Evolutionary conservation across 1,140 invertebrate genomes (phyloP), one percentile per base, ranked within the genome.

Genomic region (Pseudomyrmex concolor): DNA sequence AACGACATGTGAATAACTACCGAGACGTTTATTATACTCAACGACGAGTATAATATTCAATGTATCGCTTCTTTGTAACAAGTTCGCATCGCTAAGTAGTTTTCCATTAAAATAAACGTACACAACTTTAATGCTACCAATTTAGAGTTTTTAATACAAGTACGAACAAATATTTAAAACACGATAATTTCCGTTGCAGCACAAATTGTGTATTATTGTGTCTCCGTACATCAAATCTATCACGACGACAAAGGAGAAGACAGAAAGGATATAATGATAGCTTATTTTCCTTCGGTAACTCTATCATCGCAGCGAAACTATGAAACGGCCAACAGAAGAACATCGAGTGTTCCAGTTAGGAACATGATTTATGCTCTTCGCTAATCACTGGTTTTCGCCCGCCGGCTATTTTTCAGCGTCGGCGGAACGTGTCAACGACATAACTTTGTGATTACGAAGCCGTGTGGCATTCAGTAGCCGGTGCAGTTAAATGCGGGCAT

Each of bases 331-430:
- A 15, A 54, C 55, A 45, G 78, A 59, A 50, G 57, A 59, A 19
- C 48, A 70, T 51, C 22, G 63, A 71, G 78, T 54, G 78, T 59
- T 57, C 50, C 70, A 66, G 59, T 82, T 63, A 62, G 5, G 70
- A n/a, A n/a, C 48, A 48, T 71, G 76, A 80, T 80, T 80, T 80
- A 80, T 71, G 54, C 19, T 80, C 76, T 71, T 80, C 54, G 34
- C 76, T 80, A 80, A 80, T 80, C 76, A 71, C 76, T 54, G 55
- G 66, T 60, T 71, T 43, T 80, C 76, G 76, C 76, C 76, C 19
- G 34, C 19, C 12, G 66, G 66, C 67, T 59, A 71, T 71, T 80
- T 80, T 80, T 80, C 71, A 68, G 48, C 9, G 43, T 51, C 19
- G 76, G 17, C 22, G 48, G 19, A 45, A 68, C n/a, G 54, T 51